These are phyloP conservation scores for Hippasteria phrygiana DNA, from an alignment of 53 echinoderm and acorn worm genomes.

Conservation along the genomic window DNA sequence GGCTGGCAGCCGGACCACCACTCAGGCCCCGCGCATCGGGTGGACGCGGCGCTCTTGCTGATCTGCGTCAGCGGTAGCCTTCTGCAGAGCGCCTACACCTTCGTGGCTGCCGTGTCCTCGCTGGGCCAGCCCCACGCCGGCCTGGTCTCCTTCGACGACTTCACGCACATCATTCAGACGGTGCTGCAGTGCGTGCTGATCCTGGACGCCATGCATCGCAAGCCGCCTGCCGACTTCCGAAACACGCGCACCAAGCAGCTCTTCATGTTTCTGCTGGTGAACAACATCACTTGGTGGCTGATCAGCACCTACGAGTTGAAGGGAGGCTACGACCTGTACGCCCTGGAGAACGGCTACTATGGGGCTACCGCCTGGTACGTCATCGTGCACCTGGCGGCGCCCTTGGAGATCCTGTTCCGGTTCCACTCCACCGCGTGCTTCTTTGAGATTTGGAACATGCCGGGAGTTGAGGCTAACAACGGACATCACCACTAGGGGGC, in stretches of 20 bases:
- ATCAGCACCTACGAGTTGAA: conserved; percentile 96
- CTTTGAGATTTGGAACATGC: conserved; percentile 93
- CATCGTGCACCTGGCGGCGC: conserved; percentile 95
- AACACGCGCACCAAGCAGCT: conserved; percentile 94
- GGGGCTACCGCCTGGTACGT: conserved; percentile 97
- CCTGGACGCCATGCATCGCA: conserved; percentile 76
- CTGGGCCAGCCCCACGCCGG: conserved; percentile 73
- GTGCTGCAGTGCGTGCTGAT: conserved; percentile 80
- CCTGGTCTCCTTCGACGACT: conserved; percentile 88
- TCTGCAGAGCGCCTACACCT: conserved; percentile 90
- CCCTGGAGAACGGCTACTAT: conserved; percentile 92
- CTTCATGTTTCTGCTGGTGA: conserved; percentile 91
- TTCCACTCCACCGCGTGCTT: conserved; percentile 98
- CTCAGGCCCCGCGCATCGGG: conserved; percentile 88
- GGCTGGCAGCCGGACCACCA: conserved; percentile 91
- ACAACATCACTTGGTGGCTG: conserved; percentile 96
- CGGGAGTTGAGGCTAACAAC: conserved; percentile 45
- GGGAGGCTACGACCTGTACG: conserved; percentile 90
- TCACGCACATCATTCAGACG: conserved; percentile 88
- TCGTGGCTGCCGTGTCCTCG: conserved; percentile 86
- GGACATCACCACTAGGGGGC: conserved; percentile 37
- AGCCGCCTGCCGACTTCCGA: conserved; percentile 95
- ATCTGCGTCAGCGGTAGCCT: conserved; percentile 90
- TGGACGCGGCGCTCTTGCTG: conserved; percentile 87
- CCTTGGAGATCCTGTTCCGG: conserved; percentile 91